phyloP scores from a whole-genome alignment of 2,113 vertebrate species.

The Indri indri region DNA sequence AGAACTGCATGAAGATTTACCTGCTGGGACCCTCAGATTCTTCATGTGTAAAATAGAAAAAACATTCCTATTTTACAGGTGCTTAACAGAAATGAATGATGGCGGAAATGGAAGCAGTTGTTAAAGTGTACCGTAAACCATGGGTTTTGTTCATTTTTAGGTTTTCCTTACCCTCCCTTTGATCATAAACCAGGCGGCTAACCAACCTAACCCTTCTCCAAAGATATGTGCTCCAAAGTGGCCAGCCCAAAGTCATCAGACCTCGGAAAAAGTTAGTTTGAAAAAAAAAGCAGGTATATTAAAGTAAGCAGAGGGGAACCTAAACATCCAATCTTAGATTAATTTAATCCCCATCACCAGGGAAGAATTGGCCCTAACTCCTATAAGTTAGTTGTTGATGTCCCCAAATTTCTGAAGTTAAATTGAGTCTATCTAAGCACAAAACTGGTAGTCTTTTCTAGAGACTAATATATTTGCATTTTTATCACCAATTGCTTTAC shows the following conservation, averaged over 20 bases:
- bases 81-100: constrained; percentile 12
- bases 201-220: neutral
- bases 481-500: neutral
- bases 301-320: neutral
- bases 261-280: neutral
- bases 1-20: neutral
- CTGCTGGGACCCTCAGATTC: neutral
- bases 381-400: neutral
- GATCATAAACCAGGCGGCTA: neutral
- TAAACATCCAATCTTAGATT: neutral
- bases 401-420: neutral
- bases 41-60: neutral
- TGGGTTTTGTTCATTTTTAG: neutral
- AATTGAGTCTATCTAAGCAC: neutral
- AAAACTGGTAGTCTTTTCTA: neutral
- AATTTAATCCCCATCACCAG: neutral
- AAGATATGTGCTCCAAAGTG: neutral
- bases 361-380: neutral
- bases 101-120: constrained; percentile 16
- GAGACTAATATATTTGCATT: neutral
- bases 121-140: neutral
- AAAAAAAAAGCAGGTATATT: neutral
- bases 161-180: constrained; percentile 17
- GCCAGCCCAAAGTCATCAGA: neutral
- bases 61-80: neutral